Percentiles rank a stretch among this genome's conserved stretches.
These are phyloP conservation scores for Tachycineta bicolor DNA, from an alignment of 2,113 vertebrate species.

Conservation along the genomic window DNA sequence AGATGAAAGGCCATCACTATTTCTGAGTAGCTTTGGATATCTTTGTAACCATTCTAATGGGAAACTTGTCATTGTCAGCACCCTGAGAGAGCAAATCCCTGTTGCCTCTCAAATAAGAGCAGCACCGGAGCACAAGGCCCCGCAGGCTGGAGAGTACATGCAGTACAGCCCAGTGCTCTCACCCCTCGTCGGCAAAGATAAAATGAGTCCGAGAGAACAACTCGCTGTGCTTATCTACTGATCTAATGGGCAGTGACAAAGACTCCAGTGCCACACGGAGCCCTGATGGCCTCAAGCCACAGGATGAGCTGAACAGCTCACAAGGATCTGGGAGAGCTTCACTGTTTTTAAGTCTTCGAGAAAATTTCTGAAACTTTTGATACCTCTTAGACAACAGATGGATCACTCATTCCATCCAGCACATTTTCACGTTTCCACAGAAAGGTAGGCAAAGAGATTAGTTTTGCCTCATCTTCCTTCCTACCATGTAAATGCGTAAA, in stretches of 20 bases:
- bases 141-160: rapidly evolving
- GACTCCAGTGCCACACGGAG: neutral
- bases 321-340: neutral
- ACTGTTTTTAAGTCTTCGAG: neutral
- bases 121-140: neutral
- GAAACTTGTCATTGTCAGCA: neutral
- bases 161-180: neutral
- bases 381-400: neutral
- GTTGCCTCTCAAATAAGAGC: neutral
- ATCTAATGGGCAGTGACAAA: neutral
- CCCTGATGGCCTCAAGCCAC: neutral
- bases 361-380: neutral
- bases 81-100: neutral
- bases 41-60: neutral
- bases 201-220: neutral
- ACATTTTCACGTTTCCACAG: neutral
- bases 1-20: neutral
- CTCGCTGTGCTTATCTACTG: rapidly evolving
- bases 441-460: neutral
- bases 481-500: neutral
- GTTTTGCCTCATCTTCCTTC: neutral
- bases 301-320: neutral
- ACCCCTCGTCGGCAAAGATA: neutral
- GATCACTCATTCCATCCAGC: neutral
- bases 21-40: neutral